Evolutionary conservation across 2,888 invertebrate species (phyloP).

Genomic region (Athalia circularis): DNA sequence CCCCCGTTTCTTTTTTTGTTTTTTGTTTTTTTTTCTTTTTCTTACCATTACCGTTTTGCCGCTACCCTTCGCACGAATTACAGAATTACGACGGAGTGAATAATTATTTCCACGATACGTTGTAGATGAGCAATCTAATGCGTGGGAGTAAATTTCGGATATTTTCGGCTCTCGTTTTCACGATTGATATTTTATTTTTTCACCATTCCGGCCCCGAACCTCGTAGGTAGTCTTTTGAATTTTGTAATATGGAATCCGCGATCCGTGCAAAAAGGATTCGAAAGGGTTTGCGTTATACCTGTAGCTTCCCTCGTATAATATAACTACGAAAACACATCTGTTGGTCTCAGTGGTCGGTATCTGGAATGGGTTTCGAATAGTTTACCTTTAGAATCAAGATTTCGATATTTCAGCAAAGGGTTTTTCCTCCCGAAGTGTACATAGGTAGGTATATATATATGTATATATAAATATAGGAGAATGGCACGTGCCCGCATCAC

Average conservation of each 20-base stretch:
- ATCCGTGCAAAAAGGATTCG: neutral
- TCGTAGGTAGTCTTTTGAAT: too few relatives aligned
- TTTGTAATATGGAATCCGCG: too few relatives aligned
- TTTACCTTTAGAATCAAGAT: constrained; percentile 28
- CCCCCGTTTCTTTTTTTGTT: too few relatives aligned
- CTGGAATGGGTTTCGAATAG: neutral
- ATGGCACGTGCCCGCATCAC: constrained; percentile 68
- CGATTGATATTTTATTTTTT: too few relatives aligned
- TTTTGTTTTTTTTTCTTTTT: neutral
- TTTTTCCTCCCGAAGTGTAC: neutral
- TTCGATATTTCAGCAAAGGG: constrained; percentile 35
- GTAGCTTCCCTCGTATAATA: neutral
- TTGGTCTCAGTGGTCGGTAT: neutral
- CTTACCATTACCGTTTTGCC: too few relatives aligned
- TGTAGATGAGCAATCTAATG: too few relatives aligned
- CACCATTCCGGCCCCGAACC: too few relatives aligned
- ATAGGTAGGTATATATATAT: neutral
- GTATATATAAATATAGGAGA: constrained; percentile 5
- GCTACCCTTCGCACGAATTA: neutral
- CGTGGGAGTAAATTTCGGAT: neutral
- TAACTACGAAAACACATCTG: constrained; percentile 24
- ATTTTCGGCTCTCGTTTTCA: neutral
- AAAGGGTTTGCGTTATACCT: neutral
- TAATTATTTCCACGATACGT: neutral
- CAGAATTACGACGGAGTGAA: neutral